These are phyloP conservation scores for Halcyon malimbica DNA, from an alignment of 2,113 vertebrate genomes.

Conservation along the genomic window DNA sequence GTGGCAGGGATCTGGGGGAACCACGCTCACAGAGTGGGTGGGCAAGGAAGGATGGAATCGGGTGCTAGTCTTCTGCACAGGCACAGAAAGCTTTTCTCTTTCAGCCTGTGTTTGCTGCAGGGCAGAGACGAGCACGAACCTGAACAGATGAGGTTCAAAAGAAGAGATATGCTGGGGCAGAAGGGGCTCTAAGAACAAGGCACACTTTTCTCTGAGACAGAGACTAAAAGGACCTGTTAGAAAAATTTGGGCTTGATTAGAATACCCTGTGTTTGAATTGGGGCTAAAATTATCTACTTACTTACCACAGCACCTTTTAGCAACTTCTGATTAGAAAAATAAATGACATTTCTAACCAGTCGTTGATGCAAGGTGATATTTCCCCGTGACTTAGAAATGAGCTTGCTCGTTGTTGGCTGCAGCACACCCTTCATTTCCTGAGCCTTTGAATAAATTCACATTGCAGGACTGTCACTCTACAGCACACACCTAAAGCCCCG, in stretches of 20 bases:
- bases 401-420: neutral
- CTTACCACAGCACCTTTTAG: neutral
- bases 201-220: neutral
- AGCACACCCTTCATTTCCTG: neutral
- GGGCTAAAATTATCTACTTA: neutral
- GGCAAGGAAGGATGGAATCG: neutral
- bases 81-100: neutral
- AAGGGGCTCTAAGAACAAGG: neutral
- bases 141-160: neutral
- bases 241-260: neutral
- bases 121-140: neutral
- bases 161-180: neutral
- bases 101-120: neutral
- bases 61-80: neutral
- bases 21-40: accelerated
- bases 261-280: neutral
- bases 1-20: neutral
- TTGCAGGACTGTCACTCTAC: neutral
- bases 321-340: neutral
- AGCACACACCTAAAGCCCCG: neutral
- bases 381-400: neutral
- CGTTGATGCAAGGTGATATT: neutral
- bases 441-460: neutral
- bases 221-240: neutral
- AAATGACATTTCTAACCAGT: neutral